Percentiles rank a stretch among this genome's conserved stretches.
These are phyloP conservation scores for Mactromeris polynyma DNA, from an alignment of 2,888 invertebrate genomes.

Conservation along the genomic window DNA sequence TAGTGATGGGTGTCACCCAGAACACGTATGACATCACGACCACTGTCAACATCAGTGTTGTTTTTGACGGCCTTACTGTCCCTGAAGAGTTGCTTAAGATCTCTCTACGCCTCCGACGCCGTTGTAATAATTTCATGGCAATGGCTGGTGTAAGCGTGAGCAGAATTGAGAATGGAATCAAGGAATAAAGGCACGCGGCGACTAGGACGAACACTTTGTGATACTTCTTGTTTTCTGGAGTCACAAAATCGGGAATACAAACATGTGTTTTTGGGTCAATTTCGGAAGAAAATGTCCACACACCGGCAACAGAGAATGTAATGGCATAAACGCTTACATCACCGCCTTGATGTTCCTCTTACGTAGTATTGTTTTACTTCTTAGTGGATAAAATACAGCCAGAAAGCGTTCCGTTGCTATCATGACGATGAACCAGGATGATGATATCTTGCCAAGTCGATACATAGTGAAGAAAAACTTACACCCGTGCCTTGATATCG, in stretches of 20 bases:
- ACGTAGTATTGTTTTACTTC: conserved; percentile 4
- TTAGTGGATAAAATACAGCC: conserved; percentile 40
- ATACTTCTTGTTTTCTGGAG: conserved; percentile 6
- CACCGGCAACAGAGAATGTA: conserved; percentile 37
- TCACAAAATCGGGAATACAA: conserved; percentile 35
- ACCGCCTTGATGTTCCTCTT: conserved; percentile 3
- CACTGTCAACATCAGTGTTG: conserved; percentile 35
- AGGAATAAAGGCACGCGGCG: conserved; percentile 53
- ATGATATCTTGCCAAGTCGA: conserved; percentile 30
- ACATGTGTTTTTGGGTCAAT: conserved; percentile 41
- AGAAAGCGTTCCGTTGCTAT: conserved; percentile 46
- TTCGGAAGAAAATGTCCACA: conserved; percentile 65
- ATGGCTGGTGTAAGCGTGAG: conserved; percentile 64
- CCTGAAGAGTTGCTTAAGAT: background rate
- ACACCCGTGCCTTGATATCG: conserved; percentile 16
- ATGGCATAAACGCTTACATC: conserved; percentile 22
- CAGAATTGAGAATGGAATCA: conserved; percentile 60
- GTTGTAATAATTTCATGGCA: conserved; percentile 30
- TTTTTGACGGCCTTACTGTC: conserved; percentile 11
- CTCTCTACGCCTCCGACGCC: background rate
- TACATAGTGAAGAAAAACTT: conserved; percentile 50
- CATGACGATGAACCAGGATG: conserved; percentile 52
- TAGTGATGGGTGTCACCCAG: conserved; percentile 52
- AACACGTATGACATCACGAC: conserved; percentile 42
- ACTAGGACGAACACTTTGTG: conserved; percentile 43